These are phyloP conservation scores for Pyrrhosoma nymphula DNA, from an alignment of 2,888 invertebrate species.

Conservation along the genomic window DNA sequence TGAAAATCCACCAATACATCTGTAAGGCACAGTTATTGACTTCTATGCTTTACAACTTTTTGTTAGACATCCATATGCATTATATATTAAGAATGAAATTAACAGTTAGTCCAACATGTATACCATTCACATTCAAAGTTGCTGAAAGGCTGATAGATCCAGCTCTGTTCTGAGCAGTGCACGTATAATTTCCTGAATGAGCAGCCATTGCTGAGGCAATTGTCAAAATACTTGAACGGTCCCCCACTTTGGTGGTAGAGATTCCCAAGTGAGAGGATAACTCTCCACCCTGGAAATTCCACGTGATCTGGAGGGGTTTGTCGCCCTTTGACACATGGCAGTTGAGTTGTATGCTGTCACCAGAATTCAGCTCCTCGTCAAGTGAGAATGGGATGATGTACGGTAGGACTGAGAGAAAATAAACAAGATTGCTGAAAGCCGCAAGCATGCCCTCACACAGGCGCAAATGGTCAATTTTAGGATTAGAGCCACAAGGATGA, in stretches of 20 bases:
- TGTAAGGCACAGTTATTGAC: not conserved
- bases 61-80: not conserved
- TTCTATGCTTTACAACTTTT: not conserved
- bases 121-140: slow-evolving; percentile 65
- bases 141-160: slow-evolving; percentile 36
- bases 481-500: not conserved
- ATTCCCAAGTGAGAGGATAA: slow-evolving; percentile 78
- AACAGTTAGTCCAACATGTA: not conserved
- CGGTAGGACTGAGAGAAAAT: slow-evolving; percentile 83
- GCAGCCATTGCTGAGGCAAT: slow-evolving; percentile 84
- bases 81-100: not conserved
- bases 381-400: slow-evolving; percentile 89
- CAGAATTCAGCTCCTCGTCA: slow-evolving; percentile 84
- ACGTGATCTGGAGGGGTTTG: slow-evolving; percentile 79
- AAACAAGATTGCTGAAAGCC: not conserved
- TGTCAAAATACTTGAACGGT: slow-evolving; percentile 84
- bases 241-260: slow-evolving; percentile 80
- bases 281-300: slow-evolving; percentile 82
- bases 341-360: slow-evolving; percentile 88
- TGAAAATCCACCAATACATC: not conserved
- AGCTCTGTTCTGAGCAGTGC: slow-evolving; percentile 66
- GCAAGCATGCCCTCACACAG: not conserved
- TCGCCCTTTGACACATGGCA: slow-evolving; percentile 80
- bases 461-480: not conserved
- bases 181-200: slow-evolving; percentile 84